Evolutionary conservation across 2,888 invertebrate species (phyloP), one percentile per base, ranked within the genome.

Genomic region (Sarcophaga subvicina): DNA sequence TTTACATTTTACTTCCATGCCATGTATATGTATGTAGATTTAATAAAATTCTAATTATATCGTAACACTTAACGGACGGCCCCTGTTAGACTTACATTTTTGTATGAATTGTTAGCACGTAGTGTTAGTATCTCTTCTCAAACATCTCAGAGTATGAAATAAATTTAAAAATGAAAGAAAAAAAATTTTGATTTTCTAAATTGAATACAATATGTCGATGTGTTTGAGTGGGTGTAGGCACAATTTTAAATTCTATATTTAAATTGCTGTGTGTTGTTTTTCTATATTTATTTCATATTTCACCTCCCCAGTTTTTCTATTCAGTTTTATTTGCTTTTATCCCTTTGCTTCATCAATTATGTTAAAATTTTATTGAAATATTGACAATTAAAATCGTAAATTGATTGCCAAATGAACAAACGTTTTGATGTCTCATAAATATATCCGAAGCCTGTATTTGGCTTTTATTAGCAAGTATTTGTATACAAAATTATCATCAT

Each of bases 381-480:
- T 86, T 82, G 70, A 79, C 69, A 79, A 86, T 79, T 86, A 82
- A 70, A 86, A 75, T 79, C 66, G 82, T 62, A 86, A 86, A 86
- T 82, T 85, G 73, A 76, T 86, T 86, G 79, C 27, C 70, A 67
- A 86, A 78, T 79, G 75, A 82, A 82, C 75, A 67, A 79, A 37
- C 79, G 71, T 71, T 82, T 75, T 86, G 79, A 86, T 79, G 70
- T 76, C 60, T 82, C 60, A 63, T 54, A 82, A 60, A 79, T 78
- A 85, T 69, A 80, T 77, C 81, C 70, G 17, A 54, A 37, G 37
- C 37, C 37, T 37, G 37, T 37, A 76, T 69, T 20, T 69, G 81
- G 63, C 73, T 76, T 37, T 37, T 69, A 83, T 73, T 79, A 79
- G 63, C 69, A 73, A 64, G 76, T 84, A 49, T 66, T 71, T 69